Evolutionary conservation across 30 jellyfish, hydroid and myxozoan species (phyloP).

Genomic region (Pseudorhiza aurosa): DNA sequence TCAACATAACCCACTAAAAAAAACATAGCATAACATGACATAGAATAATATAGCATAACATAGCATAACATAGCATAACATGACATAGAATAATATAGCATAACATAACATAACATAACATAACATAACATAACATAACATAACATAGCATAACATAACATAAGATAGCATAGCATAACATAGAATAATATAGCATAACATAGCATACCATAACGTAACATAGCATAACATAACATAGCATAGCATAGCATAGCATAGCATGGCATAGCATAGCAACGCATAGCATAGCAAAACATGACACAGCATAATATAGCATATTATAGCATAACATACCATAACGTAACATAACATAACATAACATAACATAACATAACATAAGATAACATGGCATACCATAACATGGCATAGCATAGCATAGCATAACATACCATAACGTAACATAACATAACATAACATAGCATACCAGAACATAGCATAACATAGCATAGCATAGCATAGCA

Average conservation of each 20-base stretch:
- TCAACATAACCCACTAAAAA: too few species aligned
- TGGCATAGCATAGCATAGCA: slow-evolving; percentile 43
- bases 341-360: slow-evolving; percentile 52
- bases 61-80: not conserved
- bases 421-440: slow-evolving; percentile 37
- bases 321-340: slow-evolving; percentile 49
- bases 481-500: too few species aligned
- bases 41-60: not conserved
- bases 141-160: slow-evolving; percentile 42
- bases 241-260: slow-evolving; percentile 49
- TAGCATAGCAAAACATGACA: slow-evolving; percentile 43
- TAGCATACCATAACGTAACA: slow-evolving; percentile 50
- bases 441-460: slow-evolving; percentile 43
- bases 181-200: slow-evolving; percentile 33
- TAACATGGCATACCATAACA: slow-evolving; percentile 36
- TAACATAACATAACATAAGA: slow-evolving; percentile 38
- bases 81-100: not conserved
- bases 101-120: slow-evolving; percentile 7
- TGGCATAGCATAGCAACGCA: slow-evolving; percentile 39
- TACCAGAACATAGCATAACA: slow-evolving; percentile 39
- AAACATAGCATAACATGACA: not conserved
- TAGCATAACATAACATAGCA: slow-evolving; percentile 40
- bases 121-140: slow-evolving; percentile 44
- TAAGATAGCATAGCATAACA: slow-evolving; percentile 47
- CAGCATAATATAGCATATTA: slow-evolving; percentile 37